Percentiles rank a stretch among this genome's conserved stretches.
Evolutionary conservation across 1,140 invertebrate species (phyloP).

Genomic region (Drosophila paulistorum): DNA sequence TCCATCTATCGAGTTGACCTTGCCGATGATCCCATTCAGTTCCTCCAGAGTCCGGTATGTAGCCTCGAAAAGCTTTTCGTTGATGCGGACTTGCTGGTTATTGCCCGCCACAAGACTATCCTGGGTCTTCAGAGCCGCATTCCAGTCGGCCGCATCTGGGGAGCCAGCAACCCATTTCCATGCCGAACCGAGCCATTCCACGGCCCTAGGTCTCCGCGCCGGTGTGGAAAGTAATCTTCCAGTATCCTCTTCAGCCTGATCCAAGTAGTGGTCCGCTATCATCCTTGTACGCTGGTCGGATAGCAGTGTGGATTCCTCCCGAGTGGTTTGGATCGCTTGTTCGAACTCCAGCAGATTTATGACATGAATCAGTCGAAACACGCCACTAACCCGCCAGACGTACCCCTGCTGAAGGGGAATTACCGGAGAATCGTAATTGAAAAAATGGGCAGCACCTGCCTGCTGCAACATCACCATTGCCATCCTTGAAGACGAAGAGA

Average conservation of each 20-base stretch:
- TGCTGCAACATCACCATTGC: constrained; percentile 2
- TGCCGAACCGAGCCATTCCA: constrained; percentile 16
- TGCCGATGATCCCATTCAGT: neutral
- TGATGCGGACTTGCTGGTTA: constrained; percentile 21
- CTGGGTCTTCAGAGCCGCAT: constrained; percentile 10
- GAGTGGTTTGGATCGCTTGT: too few relatives aligned
- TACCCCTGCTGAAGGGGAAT: too few relatives aligned
- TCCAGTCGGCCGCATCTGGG: constrained; percentile 11
- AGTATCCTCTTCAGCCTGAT: neutral
- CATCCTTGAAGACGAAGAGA: neutral
- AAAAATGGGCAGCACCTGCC: constrained; percentile 1
- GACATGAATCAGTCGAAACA: too few relatives aligned
- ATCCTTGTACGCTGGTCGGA: neutral
- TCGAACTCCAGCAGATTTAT: too few relatives aligned
- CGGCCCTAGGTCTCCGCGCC: neutral
- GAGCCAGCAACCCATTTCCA: constrained; percentile 21
- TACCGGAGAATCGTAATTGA: constrained; percentile 10
- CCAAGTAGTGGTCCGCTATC: neutral
- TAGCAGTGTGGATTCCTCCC: too few relatives aligned
- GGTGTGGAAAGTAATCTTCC: neutral
- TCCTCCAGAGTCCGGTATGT: neutral
- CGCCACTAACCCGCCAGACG: too few relatives aligned
- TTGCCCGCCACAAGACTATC: neutral
- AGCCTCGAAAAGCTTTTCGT: constrained; percentile 11
- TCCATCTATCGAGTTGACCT: too few relatives aligned